Conservation (phyloP, 1,140 invertebrate genomes). For the Sitobion miscanthi region DNA sequence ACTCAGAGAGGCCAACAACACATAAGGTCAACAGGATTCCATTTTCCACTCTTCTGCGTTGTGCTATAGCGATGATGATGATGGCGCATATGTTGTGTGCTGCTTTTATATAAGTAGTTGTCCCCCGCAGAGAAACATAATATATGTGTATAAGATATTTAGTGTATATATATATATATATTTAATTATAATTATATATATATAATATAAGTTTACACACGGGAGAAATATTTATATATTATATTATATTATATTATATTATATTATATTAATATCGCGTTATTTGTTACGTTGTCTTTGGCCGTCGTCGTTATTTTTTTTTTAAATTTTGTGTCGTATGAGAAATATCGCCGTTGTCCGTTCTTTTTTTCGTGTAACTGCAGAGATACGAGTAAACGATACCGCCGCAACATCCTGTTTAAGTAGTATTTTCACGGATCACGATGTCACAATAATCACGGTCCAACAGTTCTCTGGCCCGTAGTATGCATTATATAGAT, state of each 20-base stretch:
- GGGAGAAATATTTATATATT: slow-evolving; percentile 9
- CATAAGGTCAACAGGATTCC: slow-evolving; percentile 53
- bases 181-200: neutral
- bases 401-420: slow-evolving; percentile 1
- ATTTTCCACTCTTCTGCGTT: slow-evolving; percentile 48
- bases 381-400: slow-evolving; percentile 22
- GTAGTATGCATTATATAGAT: neutral
- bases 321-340: neutral
- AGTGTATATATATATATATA: slow-evolving; percentile 19
- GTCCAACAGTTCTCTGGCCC: neutral
- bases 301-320: neutral
- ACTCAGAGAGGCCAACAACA: slow-evolving; percentile 42
- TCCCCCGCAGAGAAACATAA: slow-evolving; percentile 50
- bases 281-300: slow-evolving; percentile 18
- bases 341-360: neutral
- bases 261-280: slow-evolving; percentile 20
- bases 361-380: neutral
- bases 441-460: slow-evolving; percentile 29
- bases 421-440: slow-evolving; percentile 43
- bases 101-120: slow-evolving; percentile 36
- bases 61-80: neutral
- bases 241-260: neutral
- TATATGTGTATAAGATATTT: slow-evolving; percentile 23
- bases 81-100: slow-evolving; percentile 20
- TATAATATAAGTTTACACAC: neutral